phyloP scores from a whole-genome alignment of 1,140 invertebrate species.

The Venturia canescens region DNA sequence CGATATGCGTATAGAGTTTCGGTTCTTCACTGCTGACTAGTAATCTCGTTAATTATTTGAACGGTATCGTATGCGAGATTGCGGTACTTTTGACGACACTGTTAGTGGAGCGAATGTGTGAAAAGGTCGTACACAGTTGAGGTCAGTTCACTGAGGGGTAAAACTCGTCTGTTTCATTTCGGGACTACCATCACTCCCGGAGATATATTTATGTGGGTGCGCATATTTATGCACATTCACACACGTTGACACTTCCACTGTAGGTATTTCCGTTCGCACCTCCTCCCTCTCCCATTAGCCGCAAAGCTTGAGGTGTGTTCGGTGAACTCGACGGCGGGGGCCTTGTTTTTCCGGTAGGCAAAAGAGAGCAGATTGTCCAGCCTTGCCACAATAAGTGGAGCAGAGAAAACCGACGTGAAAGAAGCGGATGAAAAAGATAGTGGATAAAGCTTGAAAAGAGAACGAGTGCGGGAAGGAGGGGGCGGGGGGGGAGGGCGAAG shows the following conservation, averaged over 20 bases:
- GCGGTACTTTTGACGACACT: neutral
- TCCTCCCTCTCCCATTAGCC: neutral
- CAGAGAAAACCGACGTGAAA: slow-evolving; percentile 29
- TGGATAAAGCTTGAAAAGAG: slow-evolving; percentile 31
- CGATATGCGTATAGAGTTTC: neutral
- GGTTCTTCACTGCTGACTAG: neutral
- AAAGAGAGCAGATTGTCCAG: neutral
- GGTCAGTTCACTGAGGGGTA: slow-evolving; percentile 21
- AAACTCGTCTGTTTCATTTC: slow-evolving; percentile 12
- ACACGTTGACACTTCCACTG: neutral
- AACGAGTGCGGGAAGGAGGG: neutral
- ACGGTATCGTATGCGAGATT: neutral
- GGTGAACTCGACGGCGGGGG: neutral
- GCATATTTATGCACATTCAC: neutral
- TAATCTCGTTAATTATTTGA: neutral
- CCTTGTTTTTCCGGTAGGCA: slow-evolving; percentile 29
- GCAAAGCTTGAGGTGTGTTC: neutral
- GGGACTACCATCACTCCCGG: neutral
- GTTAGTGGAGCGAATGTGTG: slow-evolving; percentile 18
- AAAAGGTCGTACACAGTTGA: slow-evolving; percentile 25
- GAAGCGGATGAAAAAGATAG: slow-evolving; percentile 15
- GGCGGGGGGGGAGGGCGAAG: neutral
- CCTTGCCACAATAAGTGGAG: neutral
- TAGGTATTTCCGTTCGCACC: slow-evolving; percentile 15
- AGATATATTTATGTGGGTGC: no score